Conservation (phyloP, 2,113 vertebrate genomes). For the Tonatia bakeri region DNA sequence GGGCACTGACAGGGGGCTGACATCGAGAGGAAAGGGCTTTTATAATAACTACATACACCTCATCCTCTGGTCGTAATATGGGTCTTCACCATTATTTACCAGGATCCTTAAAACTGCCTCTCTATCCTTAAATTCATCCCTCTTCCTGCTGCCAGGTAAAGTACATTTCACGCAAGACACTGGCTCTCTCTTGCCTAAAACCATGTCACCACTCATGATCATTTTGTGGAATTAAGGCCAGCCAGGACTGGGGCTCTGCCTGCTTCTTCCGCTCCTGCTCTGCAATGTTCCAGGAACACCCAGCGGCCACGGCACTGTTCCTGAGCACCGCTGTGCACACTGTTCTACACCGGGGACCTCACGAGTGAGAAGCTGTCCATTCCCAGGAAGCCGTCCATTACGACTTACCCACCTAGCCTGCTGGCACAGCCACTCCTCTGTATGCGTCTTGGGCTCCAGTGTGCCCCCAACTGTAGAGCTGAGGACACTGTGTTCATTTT, state of each 20-base stretch:
- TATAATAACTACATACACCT: not conserved
- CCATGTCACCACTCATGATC: not conserved
- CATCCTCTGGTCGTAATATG: not conserved
- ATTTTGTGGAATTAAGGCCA: not conserved
- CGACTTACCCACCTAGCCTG: not conserved
- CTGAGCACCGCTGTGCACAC: not conserved
- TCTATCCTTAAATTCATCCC: not conserved
- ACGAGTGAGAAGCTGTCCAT: not conserved
- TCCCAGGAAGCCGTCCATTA: not conserved
- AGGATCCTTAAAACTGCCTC: not conserved
- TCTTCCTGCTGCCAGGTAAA: not conserved
- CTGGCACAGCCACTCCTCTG: not conserved
- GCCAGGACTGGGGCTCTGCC: not conserved
- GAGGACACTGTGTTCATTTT: not conserved
- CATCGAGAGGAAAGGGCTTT: not conserved
- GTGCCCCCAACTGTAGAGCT: not conserved
- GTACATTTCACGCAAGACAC: not conserved
- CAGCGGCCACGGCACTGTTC: not conserved
- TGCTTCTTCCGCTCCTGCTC: not conserved
- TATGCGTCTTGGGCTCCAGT: not conserved
- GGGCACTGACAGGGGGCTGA: not conserved
- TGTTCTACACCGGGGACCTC: not conserved
- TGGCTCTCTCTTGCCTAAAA: not conserved
- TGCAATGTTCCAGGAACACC: not conserved
- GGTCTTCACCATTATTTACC: not conserved